Base-by-base conservation (phyloP, 2,113 vertebrate genomes). In the Phaethornis superciliosus region DNA sequence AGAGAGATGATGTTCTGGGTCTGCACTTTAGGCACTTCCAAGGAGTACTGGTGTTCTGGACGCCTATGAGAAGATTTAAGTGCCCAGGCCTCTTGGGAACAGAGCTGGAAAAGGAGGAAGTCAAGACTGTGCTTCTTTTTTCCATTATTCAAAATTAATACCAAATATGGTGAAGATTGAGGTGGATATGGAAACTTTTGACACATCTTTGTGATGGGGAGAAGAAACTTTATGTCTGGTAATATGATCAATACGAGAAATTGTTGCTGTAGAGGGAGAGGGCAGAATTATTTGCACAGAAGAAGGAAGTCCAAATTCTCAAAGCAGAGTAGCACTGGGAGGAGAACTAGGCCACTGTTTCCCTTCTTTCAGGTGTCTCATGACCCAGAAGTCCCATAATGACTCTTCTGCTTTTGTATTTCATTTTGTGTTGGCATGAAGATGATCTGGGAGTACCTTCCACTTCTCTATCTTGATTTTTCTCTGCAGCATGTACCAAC, bases 361-460 rank as follows among this genome's bases (percentile, higher is more conserved):
- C 14, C 7, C 4, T 14, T 32, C 71, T 52, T 27, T n/a, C 26
- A 52, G 22, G 47, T 59, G 12, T 10, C 7, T 77, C 0, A 0
- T 47, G 28, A 59, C 32, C 27, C 10, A 19, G 21, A 64, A 70
- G 23, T 44, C 8, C 7, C 0, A 1, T 67, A 70, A 74, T 44
- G n/a, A 9, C 27, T 18, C 2, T 27, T 68, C 24, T 69, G 7
- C 4, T 49, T 51, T 35, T 55, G 8, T 33, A 77, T 18, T 52
- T 30, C 9, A 64, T 55, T 81, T 80, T 15, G 22, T 30, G 16
- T 46, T 59, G 32, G 3, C 64, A 59, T 46, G 60, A 72, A 60
- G 79, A 55, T 51, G 23, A 69, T 10, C 26, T 33, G 10, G 55
- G 22, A 35, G 4, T 24, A 32, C 9, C 21, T 1, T 76, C 32